Evolutionary conservation across 1,140 invertebrate species (phyloP).

Genomic region (Meloidogyne floridensis): DNA sequence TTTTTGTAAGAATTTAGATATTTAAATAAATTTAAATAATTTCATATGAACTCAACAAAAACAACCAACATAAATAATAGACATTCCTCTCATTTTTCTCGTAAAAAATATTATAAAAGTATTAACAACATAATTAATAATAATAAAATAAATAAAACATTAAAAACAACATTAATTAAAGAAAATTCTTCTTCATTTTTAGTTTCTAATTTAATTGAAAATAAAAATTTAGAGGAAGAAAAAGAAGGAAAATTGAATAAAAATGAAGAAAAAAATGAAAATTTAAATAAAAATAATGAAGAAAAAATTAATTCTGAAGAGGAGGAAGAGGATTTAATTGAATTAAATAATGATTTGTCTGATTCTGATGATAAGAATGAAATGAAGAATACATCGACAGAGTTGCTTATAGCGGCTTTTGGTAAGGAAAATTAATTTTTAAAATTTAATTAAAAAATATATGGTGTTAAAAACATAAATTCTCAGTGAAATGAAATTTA

Average conservation of each 20-base stretch:
- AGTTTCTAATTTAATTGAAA: slow-evolving; percentile 3
- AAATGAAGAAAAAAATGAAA: no score
- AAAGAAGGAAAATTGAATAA: not conserved
- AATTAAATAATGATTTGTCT: not conserved
- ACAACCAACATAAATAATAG: slow-evolving; percentile 1
- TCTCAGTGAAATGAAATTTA: no score
- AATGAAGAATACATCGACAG: not conserved
- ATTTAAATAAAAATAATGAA: not conserved
- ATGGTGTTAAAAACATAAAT: no score
- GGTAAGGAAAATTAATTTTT: not conserved
- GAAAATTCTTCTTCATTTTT: not conserved
- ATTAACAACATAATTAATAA: slow-evolving; percentile 3
- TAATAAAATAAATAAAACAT: not conserved
- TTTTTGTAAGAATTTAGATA: not conserved
- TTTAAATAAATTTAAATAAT: not conserved
- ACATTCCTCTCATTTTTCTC: not conserved
- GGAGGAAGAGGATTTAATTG: not conserved
- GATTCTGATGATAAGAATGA: not conserved
- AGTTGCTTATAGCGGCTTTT: not conserved
- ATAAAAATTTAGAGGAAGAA: not conserved
- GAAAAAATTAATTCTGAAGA: no score
- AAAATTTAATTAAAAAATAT: no score
- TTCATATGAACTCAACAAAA: not conserved
- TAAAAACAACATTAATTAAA: not conserved
- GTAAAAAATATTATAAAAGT: slow-evolving; percentile 10